Evolutionary conservation across 2,888 invertebrate species (phyloP), one percentile per base, ranked within the genome.

Genomic region (Leptopilina drosophilae): DNA sequence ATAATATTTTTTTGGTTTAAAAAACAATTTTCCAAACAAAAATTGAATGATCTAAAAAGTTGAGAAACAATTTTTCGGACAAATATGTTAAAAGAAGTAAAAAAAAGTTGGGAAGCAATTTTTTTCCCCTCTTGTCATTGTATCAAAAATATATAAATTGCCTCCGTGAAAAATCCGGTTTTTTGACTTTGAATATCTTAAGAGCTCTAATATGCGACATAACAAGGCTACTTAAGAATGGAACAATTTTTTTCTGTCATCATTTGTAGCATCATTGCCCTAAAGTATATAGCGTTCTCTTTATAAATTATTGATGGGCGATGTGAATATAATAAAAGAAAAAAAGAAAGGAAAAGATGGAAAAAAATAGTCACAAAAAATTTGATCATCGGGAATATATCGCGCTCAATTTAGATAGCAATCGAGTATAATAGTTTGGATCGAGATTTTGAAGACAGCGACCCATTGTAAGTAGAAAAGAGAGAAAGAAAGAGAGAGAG

Each of bases 391-490:
- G 26, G 53, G 53, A 69, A 69, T 53, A 69, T 53, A 69, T 69
- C 69, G 49, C 26, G 69, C 53, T 33, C 56, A 73, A 73, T 56
- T 73, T 56, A 69, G 69, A 73, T 73, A 33, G 33, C 33, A 73
- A 73, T 73, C 56, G 33, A 73, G 49, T 49, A 49, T 49, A 49
- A 49, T 49, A 49, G 49, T 42, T 26, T 53, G 53, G 33, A 53
- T 73, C 53, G 69, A 73, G 49, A 73, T 7, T 73, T 49, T 81
- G 83, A 82, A 49, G 79, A 33, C 33, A 33, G 33, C 33, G 82
- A 83, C 76, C 77, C 83, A 82, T 75, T 85, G 87, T 85, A 85
- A 86, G 49, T 11, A 12, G 49, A 49, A 49, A 12, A 49, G 49
- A 49, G 49, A 49, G 49, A 49, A 11, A 49, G 49, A 49, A 12